Conservation (phyloP, 2,888 invertebrate genomes). For the Rhagonycha fulva region DNA sequence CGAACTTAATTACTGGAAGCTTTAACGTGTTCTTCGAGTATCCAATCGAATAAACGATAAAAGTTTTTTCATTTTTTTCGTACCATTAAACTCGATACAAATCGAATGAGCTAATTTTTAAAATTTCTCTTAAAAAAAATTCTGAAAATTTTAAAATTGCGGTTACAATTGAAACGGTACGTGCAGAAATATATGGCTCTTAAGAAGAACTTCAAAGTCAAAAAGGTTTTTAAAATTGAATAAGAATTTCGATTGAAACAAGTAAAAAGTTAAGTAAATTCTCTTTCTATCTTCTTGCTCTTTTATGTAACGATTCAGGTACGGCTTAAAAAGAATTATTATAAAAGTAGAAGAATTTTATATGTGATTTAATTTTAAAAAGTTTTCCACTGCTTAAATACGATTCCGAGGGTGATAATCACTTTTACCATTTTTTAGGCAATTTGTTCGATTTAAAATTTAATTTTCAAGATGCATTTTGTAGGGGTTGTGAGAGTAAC, state of each 20-base stretch:
- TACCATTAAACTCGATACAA: background rate
- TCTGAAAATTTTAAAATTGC: background rate
- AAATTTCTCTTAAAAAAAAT: background rate
- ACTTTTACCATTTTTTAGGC: background rate
- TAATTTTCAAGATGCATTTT: background rate
- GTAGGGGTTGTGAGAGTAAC: background rate
- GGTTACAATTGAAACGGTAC: background rate
- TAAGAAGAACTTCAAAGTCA: background rate
- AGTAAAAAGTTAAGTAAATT: background rate
- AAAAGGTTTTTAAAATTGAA: slow-evolving; percentile 2
- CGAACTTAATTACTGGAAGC: background rate
- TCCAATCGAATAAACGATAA: background rate
- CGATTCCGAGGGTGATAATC: background rate
- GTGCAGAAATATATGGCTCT: background rate
- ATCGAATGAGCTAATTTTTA: background rate
- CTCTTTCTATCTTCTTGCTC: background rate
- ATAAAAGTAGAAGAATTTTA: background rate
- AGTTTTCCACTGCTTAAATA: background rate
- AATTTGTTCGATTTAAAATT: background rate
- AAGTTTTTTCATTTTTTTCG: background rate
- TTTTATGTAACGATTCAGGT: background rate
- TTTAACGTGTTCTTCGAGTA: background rate
- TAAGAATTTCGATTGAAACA: background rate
- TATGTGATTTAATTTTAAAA: background rate
- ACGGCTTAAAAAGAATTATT: background rate